phyloP scores from a whole-genome alignment of 2,797 vertebrate genomes.

The Tolypeutes matacus region DNA sequence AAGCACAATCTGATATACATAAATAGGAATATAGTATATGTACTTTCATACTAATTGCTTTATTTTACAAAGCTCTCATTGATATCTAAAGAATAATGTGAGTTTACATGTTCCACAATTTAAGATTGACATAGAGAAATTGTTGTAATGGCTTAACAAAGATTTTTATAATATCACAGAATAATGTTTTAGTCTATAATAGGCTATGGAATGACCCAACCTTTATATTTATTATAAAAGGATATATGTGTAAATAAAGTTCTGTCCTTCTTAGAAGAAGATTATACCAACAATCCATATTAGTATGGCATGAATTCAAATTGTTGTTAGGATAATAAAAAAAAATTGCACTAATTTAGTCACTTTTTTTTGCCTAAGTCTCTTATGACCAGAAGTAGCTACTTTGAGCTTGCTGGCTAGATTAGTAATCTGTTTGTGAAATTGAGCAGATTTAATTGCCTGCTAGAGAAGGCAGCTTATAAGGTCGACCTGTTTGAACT shows the following conservation, averaged over 20 bases:
- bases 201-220: background rate
- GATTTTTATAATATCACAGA: background rate
- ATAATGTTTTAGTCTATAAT: background rate
- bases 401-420: background rate
- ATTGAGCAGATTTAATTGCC: background rate
- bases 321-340: background rate
- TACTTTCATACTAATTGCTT: constrained; percentile 29
- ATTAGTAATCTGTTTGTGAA: constrained; percentile 16
- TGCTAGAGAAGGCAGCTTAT: background rate
- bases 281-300: background rate
- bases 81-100: background rate
- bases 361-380: background rate
- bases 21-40: constrained; percentile 38
- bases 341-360: background rate
- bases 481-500: constrained; percentile 3
- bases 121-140: background rate
- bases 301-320: background rate
- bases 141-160: constrained; percentile 9
- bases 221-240: constrained; percentile 38
- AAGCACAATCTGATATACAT: constrained; percentile 34
- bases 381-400: background rate
- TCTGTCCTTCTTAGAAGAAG: background rate
- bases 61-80: background rate
- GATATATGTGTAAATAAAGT: background rate
- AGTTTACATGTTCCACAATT: background rate